Percentiles rank a stretch among this genome's conserved stretches.
These are phyloP conservation scores for Malthinus flaveolus DNA, from an alignment of 2,888 invertebrate species.

Conservation along the genomic window DNA sequence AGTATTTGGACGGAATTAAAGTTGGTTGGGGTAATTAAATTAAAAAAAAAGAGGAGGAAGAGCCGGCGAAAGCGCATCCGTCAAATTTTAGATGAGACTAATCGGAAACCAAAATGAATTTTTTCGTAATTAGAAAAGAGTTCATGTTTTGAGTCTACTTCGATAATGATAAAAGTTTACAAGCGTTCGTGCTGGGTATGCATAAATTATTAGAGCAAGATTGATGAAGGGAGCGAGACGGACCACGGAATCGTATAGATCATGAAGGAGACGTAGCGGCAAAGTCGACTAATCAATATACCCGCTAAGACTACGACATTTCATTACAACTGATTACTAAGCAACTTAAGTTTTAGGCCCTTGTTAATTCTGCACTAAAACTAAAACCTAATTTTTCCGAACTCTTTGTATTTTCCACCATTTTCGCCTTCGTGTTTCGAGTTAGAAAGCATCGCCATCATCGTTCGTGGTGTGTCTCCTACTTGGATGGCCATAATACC, in stretches of 20 bases:
- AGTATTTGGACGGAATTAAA: slow-evolving; percentile 1
- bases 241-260: slow-evolving; percentile 12
- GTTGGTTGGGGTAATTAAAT: slow-evolving; percentile 9
- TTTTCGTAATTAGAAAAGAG: slow-evolving; percentile 36
- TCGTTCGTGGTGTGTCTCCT: slow-evolving; percentile 9
- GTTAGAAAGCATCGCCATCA: slow-evolving; percentile 13
- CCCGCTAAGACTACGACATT: slow-evolving; percentile 30
- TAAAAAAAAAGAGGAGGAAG: slow-evolving; percentile 3
- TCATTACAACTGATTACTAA: slow-evolving; percentile 29
- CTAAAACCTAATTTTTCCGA: slow-evolving; percentile 6
- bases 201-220: slow-evolving; percentile 44
- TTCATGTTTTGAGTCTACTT: slow-evolving; percentile 31
- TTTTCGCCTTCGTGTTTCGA: slow-evolving; percentile 11
- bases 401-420: slow-evolving; percentile 8
- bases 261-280: slow-evolving; percentile 19
- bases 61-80: slow-evolving; percentile 20
- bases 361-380: neutral
- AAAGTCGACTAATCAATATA: slow-evolving; percentile 27
- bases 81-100: slow-evolving; percentile 31
- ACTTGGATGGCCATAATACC: slow-evolving; percentile 33
- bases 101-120: slow-evolving; percentile 33
- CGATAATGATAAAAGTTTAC: slow-evolving; percentile 42
- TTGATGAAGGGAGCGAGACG: slow-evolving; percentile 39
- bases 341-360: slow-evolving; percentile 18
- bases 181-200: slow-evolving; percentile 36